A percentile compares a stretch with the other conserved stretches of the same genome.
These are phyloP conservation scores for Micronisus gabar DNA, from an alignment of 2,113 vertebrate genomes.

Conservation along the genomic window DNA sequence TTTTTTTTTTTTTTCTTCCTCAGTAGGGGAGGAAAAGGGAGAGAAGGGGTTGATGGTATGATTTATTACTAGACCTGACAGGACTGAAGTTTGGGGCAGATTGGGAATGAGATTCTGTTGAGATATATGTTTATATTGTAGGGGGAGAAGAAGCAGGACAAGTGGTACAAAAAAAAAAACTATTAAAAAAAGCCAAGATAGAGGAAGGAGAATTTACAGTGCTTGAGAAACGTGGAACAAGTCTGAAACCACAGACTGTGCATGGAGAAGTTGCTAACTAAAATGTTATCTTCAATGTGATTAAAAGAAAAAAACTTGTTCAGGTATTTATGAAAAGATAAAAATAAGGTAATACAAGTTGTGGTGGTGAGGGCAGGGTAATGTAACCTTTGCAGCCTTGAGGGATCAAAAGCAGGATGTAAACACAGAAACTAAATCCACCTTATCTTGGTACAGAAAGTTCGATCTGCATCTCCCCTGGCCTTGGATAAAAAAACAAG, in stretches of 20 bases:
- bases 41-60: not conserved
- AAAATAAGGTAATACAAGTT: not conserved
- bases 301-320: not conserved
- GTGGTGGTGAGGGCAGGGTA: not conserved
- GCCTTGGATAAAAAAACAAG: not conserved
- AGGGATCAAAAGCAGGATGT: not conserved
- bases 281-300: not conserved
- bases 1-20: too few relatives aligned
- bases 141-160: not conserved
- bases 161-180: not conserved
- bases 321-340: not conserved
- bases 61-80: not conserved
- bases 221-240: not conserved
- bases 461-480: not conserved
- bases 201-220: not conserved
- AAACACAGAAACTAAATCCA: not conserved
- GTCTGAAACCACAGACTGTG: not conserved
- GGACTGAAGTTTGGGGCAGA: not conserved
- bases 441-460: slow-evolving; percentile 9
- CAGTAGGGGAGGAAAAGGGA: not conserved
- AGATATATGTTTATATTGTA: not conserved
- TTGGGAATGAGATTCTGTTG: not conserved
- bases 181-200: not conserved
- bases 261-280: not conserved
- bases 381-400: not conserved